Evolutionary conservation across 2,113 vertebrate genomes (phyloP), one percentile per base, ranked within the genome.

Genomic region (Pollimyrus isidori): DNA sequence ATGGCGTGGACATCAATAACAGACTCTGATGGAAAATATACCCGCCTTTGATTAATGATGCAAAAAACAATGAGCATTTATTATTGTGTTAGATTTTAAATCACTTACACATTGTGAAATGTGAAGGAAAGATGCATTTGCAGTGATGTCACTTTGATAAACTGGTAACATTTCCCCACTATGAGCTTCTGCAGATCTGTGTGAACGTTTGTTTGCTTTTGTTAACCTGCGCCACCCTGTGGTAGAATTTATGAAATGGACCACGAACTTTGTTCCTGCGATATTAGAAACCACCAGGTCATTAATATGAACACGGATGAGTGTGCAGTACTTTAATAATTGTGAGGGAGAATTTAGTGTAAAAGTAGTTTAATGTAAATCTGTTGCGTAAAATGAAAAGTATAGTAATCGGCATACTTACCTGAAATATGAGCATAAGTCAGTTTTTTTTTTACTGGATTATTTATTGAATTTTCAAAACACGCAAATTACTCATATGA

Each of bases 401-500:
- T 17, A 86, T 50, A 30, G 11, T 13, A n/a, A 86, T 35, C 85
- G 17, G 82, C 23, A 11, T 30, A 35, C 84, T 45, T 45, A 86
- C 48, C 45, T 53, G 23, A n/a, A 86, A 42, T 80, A 80, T 80
- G 35, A 53, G n/a, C n/a, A 53, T 2, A 48, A 35, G 23, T 86
- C 52, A 10, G 30, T 58, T 26, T 13, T 56, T 62, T 88, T 46
- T 65, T 26, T 23, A 19, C n/a, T 69, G 39, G 39, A 65, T 88
- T 88, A 48, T 95, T 96, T 95, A 95, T 95, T 96, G 91, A 93
- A 93, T 95, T 92, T 91, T 85, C 92, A 95, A 94, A 95, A 95
- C 96, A 96, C 94, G 95, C 93, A 94, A 91, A 94, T 93, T 93
- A 93, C 91, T 94, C 93, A 94, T 91, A 93, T 84, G 21, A 84